A percentile compares a stretch with the other conserved stretches of the same genome.
Evolutionary conservation across 2,888 invertebrate species (phyloP).

Genomic region (Philereme transversata): DNA sequence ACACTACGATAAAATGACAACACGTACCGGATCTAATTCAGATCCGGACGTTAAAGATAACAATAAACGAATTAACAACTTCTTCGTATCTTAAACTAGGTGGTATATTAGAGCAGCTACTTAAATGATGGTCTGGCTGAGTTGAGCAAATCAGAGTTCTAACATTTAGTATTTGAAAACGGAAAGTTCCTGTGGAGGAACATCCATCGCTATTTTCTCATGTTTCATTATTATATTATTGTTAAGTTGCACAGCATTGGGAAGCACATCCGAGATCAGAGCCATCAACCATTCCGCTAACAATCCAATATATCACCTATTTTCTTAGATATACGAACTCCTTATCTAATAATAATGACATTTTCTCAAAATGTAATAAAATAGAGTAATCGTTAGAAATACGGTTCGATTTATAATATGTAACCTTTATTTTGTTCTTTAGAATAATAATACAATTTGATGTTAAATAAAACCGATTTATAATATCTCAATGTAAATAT

Average conservation of each 20-base stretch:
- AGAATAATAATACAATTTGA: slow-evolving; percentile 22
- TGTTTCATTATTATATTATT: slow-evolving; percentile 40
- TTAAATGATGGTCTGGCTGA: slow-evolving; percentile 8
- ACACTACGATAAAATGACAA: slow-evolving; percentile 39
- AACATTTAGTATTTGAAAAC: neutral
- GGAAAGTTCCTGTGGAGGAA: slow-evolving; percentile 4
- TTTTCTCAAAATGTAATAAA: slow-evolving; percentile 35
- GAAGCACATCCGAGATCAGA: slow-evolving; percentile 42
- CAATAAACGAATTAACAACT: slow-evolving; percentile 36
- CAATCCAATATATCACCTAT: slow-evolving; percentile 68
- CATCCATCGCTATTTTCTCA: neutral
- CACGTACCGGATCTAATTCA: slow-evolving; percentile 31
- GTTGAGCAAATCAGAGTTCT: slow-evolving; percentile 32
- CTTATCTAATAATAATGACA: slow-evolving; percentile 34
- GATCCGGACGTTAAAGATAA: slow-evolving; percentile 25
- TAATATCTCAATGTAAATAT: slow-evolving; percentile 17
- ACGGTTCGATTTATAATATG: slow-evolving; percentile 34
- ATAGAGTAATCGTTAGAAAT: slow-evolving; percentile 32
- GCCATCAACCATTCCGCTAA: slow-evolving; percentile 28
- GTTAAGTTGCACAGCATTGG: slow-evolving; percentile 54
- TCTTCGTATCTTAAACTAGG: slow-evolving; percentile 43
- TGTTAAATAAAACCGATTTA: slow-evolving; percentile 17
- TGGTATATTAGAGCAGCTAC: slow-evolving; percentile 49
- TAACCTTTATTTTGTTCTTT: slow-evolving; percentile 37
- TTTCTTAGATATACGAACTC: slow-evolving; percentile 34